Evolutionary conservation across 2,888 invertebrate genomes (phyloP).

Genomic region (Ennomos fuscantarius): DNA sequence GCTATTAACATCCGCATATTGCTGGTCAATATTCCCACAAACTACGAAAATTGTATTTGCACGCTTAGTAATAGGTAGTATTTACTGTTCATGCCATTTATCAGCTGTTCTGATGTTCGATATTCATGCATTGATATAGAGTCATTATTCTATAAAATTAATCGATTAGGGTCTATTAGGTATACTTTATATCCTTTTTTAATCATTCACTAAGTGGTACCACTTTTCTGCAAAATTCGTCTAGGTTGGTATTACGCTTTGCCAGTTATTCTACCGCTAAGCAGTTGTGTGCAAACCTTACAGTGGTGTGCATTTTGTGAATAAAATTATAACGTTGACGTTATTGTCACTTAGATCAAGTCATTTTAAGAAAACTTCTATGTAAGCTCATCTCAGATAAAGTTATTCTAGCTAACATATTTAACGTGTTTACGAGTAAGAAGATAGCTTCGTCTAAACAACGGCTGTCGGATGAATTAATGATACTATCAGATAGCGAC

Average conservation of each 20-base stretch:
- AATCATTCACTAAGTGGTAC: no score
- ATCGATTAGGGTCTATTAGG: no score
- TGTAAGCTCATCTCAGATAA: constrained; percentile 6
- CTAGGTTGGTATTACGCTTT: no score
- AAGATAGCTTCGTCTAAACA: constrained; percentile 24
- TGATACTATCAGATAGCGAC: constrained; percentile 38
- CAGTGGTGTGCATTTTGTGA: no score
- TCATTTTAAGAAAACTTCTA: constrained; percentile 2
- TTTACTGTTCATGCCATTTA: no score
- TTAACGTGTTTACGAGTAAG: constrained; percentile 25
- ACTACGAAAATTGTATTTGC: constrained; percentile 14
- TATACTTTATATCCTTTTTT: no score
- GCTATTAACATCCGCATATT: constrained; percentile 12
- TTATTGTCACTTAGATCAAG: not conserved
- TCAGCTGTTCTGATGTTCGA: no score
- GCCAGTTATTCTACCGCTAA: no score
- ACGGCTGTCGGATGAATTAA: constrained; percentile 30
- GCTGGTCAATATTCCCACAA: constrained; percentile 16
- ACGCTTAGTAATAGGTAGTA: not conserved
- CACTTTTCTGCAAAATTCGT: no score
- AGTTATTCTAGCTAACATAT: constrained; percentile 15
- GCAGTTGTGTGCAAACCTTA: no score
- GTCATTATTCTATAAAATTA: no score
- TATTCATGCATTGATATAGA: no score
- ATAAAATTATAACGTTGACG: not conserved